Conservation (phyloP, 2,113 vertebrate species). For the Gopherus flavomarginatus region DNA sequence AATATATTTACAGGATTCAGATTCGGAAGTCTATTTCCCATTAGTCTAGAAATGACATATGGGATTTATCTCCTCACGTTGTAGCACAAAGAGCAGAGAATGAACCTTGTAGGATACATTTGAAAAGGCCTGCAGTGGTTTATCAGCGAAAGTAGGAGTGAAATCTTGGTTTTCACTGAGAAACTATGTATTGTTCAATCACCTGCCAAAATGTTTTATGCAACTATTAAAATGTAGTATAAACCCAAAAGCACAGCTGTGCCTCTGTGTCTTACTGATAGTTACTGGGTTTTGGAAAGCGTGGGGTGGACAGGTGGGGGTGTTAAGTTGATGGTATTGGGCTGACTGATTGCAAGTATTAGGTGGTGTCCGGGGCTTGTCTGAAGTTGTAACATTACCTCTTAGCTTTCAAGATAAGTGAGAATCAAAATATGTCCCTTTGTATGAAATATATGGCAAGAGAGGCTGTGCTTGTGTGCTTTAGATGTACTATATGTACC, state of each 20-base stretch:
- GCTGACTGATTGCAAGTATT: slow-evolving; percentile 47
- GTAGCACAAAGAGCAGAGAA: neutral
- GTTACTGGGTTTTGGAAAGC: slow-evolving; percentile 39
- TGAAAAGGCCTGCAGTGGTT: neutral
- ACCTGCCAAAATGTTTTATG: slow-evolving; percentile 59
- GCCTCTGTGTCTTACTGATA: slow-evolving; percentile 6
- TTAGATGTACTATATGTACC: neutral
- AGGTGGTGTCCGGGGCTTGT: neutral
- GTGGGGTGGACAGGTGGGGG: neutral
- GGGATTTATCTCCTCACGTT: slow-evolving; percentile 39
- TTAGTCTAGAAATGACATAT: neutral
- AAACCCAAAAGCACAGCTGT: slow-evolving; percentile 7
- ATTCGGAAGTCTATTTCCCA: neutral
- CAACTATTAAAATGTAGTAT: slow-evolving; percentile 31
- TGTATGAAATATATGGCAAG: neutral
- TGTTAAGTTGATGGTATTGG: neutral
- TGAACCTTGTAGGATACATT: slow-evolving; percentile 43
- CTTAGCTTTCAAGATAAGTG: neutral
- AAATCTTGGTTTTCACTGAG: slow-evolving; percentile 54
- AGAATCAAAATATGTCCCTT: neutral
- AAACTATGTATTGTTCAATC: slow-evolving; percentile 55
- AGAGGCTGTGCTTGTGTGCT: neutral
- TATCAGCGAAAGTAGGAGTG: slow-evolving; percentile 48
- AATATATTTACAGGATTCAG: neutral
- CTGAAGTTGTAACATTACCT: slow-evolving; percentile 8